Conservation (phyloP, 2,888 invertebrate species). For the Drosophila subquinaria region DNA sequence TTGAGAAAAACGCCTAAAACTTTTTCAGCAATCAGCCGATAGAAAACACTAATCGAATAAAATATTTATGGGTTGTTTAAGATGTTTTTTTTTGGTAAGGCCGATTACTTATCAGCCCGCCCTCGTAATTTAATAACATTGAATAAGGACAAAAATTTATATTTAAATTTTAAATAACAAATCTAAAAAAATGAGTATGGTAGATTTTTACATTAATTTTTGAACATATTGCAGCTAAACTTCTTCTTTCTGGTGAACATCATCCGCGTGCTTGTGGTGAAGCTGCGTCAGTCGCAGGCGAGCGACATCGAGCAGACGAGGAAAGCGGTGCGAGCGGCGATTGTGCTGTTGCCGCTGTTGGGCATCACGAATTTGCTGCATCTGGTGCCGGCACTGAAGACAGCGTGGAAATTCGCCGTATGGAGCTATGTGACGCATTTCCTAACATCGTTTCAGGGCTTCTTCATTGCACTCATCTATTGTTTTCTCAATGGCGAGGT, state of each 20-base stretch:
- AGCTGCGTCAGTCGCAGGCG: constrained; percentile 90
- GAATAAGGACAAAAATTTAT: too few relatives aligned
- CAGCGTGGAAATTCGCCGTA: constrained; percentile 90
- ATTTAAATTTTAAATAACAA: too few relatives aligned
- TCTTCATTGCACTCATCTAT: constrained; percentile 92
- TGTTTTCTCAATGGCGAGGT: constrained; percentile 95
- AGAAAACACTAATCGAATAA: too few relatives aligned
- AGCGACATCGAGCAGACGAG: constrained; percentile 92
- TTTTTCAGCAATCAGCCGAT: too few relatives aligned
- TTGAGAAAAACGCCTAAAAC: too few relatives aligned
- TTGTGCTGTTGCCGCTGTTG: constrained; percentile 91
- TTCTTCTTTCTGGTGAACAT: constrained; percentile 92
- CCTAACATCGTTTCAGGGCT: constrained; percentile 93
- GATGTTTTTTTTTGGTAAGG: too few relatives aligned
- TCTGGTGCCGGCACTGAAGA: constrained; percentile 90
- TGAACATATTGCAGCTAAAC: constrained; percentile 86
- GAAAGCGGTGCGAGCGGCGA: constrained; percentile 92
- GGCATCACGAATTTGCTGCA: constrained; percentile 92
- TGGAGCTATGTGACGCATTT: constrained; percentile 94
- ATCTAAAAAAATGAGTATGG: too few relatives aligned
- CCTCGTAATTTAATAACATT: too few relatives aligned
- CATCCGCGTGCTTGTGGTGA: constrained; percentile 91
- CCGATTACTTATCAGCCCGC: too few relatives aligned
- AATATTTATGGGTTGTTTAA: too few relatives aligned
- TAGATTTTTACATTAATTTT: background rate